phyloP scores from a whole-genome alignment of 2,113 vertebrate species.

The Todiramphus saurophagus region DNA sequence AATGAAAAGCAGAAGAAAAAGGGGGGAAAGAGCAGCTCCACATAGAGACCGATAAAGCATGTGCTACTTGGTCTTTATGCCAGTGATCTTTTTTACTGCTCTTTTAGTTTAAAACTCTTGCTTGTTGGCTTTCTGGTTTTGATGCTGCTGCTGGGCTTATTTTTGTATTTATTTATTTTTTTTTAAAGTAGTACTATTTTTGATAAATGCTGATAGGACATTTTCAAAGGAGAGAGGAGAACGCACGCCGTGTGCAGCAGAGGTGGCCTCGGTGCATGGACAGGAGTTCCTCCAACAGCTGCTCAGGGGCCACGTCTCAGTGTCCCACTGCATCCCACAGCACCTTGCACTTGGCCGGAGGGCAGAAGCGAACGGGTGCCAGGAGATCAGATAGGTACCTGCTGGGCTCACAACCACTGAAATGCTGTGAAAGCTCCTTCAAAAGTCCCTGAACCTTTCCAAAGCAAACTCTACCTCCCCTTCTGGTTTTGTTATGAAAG shows the following conservation, averaged over 20 bases:
- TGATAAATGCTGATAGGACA: neutral
- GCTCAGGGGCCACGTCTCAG: neutral
- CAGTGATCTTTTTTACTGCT: neutral
- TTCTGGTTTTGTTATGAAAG: constrained; percentile 15
- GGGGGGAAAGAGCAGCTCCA: neutral
- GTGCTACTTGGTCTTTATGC: neutral
- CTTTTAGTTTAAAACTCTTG: neutral
- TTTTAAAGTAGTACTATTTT: neutral
- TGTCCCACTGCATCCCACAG: neutral
- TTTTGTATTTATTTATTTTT: neutral
- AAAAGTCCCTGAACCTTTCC: neutral
- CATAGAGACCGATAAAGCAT: neutral
- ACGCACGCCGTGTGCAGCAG: fast-evolving
- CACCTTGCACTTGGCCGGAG: neutral
- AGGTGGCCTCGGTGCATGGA: neutral
- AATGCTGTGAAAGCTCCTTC: neutral
- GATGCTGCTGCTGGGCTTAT: neutral
- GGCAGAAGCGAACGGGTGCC: neutral
- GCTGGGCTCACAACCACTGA: neutral
- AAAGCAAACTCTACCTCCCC: neutral
- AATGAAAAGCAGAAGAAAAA: constrained; percentile 26
- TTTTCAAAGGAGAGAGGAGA: neutral
- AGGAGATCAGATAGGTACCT: neutral
- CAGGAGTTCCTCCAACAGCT: neutral
- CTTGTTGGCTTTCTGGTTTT: neutral